These are phyloP conservation scores for Glyphotaelius pellucidus DNA, from an alignment of 2,888 invertebrate species.

Conservation along the genomic window DNA sequence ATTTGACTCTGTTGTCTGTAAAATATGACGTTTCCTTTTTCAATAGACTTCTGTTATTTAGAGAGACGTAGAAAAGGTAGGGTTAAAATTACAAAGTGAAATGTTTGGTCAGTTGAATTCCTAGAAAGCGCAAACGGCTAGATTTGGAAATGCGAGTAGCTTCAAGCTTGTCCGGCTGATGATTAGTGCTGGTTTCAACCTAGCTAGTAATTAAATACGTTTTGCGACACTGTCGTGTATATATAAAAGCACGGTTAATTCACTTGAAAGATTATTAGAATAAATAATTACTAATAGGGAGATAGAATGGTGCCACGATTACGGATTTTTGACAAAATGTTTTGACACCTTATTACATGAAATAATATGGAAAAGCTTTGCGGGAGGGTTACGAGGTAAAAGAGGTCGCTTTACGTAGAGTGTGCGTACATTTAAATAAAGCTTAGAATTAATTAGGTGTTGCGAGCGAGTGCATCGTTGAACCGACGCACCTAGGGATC, in stretches of 20 bases:
- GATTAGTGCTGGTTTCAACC: neutral
- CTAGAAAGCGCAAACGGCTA: constrained; percentile 15
- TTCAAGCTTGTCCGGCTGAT: constrained; percentile 22
- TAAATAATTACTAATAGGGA: constrained; percentile 9
- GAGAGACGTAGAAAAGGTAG: constrained; percentile 15
- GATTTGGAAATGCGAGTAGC: constrained; percentile 18
- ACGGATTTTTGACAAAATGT: neutral
- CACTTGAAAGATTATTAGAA: constrained; percentile 36
- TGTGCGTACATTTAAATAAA: constrained; percentile 29
- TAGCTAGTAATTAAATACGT: constrained; percentile 28
- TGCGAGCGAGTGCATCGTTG: constrained; percentile 21
- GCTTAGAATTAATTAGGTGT: constrained; percentile 41
- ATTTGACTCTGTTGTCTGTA: constrained; percentile 33
- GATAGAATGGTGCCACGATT: constrained; percentile 24
- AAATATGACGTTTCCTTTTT: constrained; percentile 18
- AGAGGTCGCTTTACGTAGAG: constrained; percentile 42
- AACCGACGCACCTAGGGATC: constrained; percentile 33
- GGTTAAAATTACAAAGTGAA: neutral
- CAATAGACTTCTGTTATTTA: constrained; percentile 16
- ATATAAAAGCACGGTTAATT: constrained; percentile 32
- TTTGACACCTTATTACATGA: neutral
- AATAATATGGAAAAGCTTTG: constrained; percentile 21
- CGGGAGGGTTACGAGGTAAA: neutral
- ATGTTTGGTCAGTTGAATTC: constrained; percentile 8
- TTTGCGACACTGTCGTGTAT: constrained; percentile 30